Evolutionary conservation across 2,113 vertebrate species (phyloP).

Genomic region (Eretmochelys imbricata): DNA sequence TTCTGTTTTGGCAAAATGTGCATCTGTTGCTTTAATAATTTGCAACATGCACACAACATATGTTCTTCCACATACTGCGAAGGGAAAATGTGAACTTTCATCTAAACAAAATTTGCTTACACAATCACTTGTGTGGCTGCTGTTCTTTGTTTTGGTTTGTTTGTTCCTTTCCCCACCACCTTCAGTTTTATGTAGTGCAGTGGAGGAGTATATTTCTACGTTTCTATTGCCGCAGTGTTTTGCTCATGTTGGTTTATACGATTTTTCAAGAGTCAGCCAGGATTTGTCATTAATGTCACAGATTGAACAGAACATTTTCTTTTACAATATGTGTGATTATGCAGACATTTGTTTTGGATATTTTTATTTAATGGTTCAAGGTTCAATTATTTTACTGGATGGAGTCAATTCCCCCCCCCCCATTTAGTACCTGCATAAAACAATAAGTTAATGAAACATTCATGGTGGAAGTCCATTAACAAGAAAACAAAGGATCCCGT

Average conservation of each 20-base stretch:
- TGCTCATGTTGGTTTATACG: neutral
- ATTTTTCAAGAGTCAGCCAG: neutral
- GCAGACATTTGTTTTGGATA: neutral
- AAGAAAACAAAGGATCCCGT: constrained; percentile 21
- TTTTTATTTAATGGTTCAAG: neutral
- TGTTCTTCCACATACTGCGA: neutral
- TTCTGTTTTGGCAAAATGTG: neutral
- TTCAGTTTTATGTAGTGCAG: neutral
- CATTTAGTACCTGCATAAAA: neutral
- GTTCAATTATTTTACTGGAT: constrained; percentile 53
- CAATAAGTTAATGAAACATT: constrained; percentile 38
- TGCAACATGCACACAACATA: neutral
- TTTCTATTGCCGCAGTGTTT: neutral
- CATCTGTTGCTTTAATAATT: neutral
- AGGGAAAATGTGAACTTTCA: neutral
- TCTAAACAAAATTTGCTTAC: neutral
- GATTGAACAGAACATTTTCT: neutral
- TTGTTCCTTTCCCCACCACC: neutral
- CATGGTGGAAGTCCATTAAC: constrained; percentile 30
- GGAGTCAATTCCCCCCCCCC: neutral
- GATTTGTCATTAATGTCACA: neutral
- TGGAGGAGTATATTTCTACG: neutral
- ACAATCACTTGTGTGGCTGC: neutral
- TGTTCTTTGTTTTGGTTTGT: neutral
- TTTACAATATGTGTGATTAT: neutral